Conservation (phyloP, 2,797 vertebrate species). For the Chrysocyon brachyurus region DNA sequence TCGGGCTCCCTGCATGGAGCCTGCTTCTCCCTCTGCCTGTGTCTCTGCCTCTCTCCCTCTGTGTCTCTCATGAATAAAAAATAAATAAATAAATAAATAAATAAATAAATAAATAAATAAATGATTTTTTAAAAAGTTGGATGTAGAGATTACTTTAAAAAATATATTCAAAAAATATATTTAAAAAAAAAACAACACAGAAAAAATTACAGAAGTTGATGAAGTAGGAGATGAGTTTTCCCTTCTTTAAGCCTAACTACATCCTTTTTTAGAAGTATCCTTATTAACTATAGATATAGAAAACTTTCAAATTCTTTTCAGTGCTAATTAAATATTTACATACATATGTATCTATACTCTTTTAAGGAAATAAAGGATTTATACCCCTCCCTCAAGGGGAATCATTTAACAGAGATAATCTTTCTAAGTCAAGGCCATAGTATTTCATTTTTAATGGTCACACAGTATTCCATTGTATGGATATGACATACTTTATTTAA, state of each 20-base stretch:
- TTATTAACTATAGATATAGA: background rate
- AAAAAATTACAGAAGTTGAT: background rate
- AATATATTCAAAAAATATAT: background rate
- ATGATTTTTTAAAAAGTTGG: too few species aligned
- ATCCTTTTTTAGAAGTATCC: background rate
- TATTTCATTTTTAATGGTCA: background rate
- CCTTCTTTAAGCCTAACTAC: background rate
- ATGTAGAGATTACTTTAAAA: background rate
- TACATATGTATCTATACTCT: background rate
- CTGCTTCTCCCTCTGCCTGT: too few species aligned
- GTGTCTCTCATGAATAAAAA: too few species aligned
- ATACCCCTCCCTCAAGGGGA: accelerated
- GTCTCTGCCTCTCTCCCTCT: too few species aligned
- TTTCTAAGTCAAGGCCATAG: background rate
- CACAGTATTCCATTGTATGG: background rate
- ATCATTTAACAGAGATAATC: background rate
- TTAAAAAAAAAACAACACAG: background rate
- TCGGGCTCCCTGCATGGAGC: too few species aligned
- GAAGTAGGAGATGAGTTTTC: background rate
- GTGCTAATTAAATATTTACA: background rate
- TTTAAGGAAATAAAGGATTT: background rate
- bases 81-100: too few species aligned
- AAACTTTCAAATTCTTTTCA: background rate
- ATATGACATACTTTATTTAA: background rate
- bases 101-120: too few species aligned